These are phyloP conservation scores for Brachionus koreanus DNA, from an alignment of 1,140 invertebrate genomes.

Conservation along the genomic window DNA sequence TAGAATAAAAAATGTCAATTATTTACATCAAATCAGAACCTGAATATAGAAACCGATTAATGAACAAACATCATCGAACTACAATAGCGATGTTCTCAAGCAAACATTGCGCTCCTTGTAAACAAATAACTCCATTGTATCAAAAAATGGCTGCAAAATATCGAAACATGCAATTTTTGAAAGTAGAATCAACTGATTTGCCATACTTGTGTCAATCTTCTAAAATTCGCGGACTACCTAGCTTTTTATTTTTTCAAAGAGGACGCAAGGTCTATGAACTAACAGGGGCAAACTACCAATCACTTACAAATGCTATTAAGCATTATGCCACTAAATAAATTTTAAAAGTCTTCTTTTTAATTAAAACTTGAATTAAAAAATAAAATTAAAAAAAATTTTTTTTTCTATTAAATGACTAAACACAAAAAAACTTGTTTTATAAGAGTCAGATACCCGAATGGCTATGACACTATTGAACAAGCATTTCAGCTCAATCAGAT, in stretches of 20 bases:
- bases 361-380: slow-evolving; percentile 36
- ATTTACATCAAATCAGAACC: background rate
- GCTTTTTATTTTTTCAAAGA: slow-evolving; percentile 19
- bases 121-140: slow-evolving; percentile 24
- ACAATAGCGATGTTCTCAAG: slow-evolving; percentile 24
- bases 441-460: slow-evolving; percentile 29
- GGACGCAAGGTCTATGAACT: slow-evolving; percentile 11
- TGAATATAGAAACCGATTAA: background rate
- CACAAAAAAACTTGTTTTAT: slow-evolving; percentile 12
- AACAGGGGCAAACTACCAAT: slow-evolving; percentile 19
- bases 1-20: background rate
- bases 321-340: background rate
- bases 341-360: slow-evolving; percentile 11
- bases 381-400: background rate
- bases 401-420: background rate
- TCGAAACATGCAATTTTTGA: slow-evolving; percentile 1
- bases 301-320: background rate
- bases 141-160: background rate
- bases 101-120: slow-evolving; percentile 24
- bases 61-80: background rate
- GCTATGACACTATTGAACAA: slow-evolving; percentile 1
- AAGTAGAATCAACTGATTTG: background rate
- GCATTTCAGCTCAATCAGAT: background rate
- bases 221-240: background rate
- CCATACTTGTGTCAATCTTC: background rate